Base-by-base conservation (phyloP, 2,797 vertebrate genomes). In the Urocyon cinereoargenteus region DNA sequence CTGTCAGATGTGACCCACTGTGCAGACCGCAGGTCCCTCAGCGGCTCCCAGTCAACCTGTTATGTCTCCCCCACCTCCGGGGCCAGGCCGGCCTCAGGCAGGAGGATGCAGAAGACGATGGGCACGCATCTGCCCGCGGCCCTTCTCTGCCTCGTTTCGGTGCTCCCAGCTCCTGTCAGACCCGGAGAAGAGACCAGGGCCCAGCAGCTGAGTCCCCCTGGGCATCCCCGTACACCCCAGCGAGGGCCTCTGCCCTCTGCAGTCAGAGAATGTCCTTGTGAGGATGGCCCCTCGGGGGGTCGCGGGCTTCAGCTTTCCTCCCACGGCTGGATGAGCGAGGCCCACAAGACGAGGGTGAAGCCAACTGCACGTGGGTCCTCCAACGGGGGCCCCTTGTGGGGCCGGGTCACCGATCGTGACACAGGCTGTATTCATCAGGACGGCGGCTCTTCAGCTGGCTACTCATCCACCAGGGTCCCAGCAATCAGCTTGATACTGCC, bases 271-370 rank as follows among this genome's bases (percentile, higher is more conserved):
- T 2, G 16, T 9, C 73, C 49, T 11, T 6, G 5, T n/a, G n/a
- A 21, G 18, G 66, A 19, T 34, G 15, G 18, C 8, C 18, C 53
- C n/a, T 57, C 2, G 11, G 21, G 19, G 55, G 70, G 8, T 10
- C 11, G n/a, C 21, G 14, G 51, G n/a, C n/a, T 51, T 13, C 21
- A 45, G 15, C 70, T 62, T 8, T 24, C 57, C 15, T 34, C 12
- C 21, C 5, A 0, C 0, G 0, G 9, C 6, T 5, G 19, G 2
- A 1, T 2, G 7, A 1, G 26, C 1, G 2, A 40, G 0, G 14
- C 6, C 6, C 0, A n/a, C 24, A 2, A 4, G 8, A 10, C 8
- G 11, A 72, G n/a, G 45, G 36, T 53, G 45, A 19, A 7, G 61
- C 61, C 73, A 31, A 55, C 15, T 15, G 24, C 3, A 4, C 12